Conservation (phyloP, 2,888 invertebrate species). For the Dorcus parallelipipedus region DNA sequence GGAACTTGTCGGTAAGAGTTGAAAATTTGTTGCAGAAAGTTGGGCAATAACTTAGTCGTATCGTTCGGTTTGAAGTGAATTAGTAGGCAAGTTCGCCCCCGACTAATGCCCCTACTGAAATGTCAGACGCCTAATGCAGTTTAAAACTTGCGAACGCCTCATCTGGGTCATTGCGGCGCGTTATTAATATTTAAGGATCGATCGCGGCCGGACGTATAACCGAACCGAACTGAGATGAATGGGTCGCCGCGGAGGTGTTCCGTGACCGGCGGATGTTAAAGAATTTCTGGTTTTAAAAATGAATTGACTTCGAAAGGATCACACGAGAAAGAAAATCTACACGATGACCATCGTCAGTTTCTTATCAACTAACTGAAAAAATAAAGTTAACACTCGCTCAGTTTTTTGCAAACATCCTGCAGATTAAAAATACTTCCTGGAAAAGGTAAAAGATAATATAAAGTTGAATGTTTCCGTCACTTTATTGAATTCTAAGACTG, state of each 20-base stretch:
- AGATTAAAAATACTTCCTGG: too few species aligned
- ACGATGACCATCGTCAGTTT: too few species aligned
- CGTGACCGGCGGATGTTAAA: conserved; percentile 3
- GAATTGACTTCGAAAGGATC: too few species aligned
- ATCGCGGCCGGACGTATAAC: neutral
- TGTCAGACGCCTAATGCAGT: conserved; percentile 6
- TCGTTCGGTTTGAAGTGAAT: conserved; percentile 21
- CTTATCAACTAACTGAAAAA: too few species aligned
- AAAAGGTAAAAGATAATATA: too few species aligned
- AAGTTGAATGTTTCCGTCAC: too few species aligned
- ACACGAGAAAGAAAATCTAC: too few species aligned
- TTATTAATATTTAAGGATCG: too few species aligned
- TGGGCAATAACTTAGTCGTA: conserved; percentile 30
- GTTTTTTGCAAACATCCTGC: too few species aligned
- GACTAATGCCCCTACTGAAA: conserved; percentile 8
- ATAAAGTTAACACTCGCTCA: too few species aligned
- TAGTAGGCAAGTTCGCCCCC: conserved; percentile 12
- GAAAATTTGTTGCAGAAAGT: conserved; percentile 27
- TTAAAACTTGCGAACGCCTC: neutral
- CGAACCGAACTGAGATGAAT: conserved; percentile 2
- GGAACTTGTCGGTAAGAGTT: conserved; percentile 23
- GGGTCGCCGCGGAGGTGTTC: neutral
- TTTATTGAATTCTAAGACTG: too few species aligned
- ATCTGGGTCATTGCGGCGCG: too few species aligned
- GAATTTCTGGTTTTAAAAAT: conserved; percentile 4